Conservation (phyloP, 2,113 vertebrate species). For the Rhinopomastus cyanomelas region DNA sequence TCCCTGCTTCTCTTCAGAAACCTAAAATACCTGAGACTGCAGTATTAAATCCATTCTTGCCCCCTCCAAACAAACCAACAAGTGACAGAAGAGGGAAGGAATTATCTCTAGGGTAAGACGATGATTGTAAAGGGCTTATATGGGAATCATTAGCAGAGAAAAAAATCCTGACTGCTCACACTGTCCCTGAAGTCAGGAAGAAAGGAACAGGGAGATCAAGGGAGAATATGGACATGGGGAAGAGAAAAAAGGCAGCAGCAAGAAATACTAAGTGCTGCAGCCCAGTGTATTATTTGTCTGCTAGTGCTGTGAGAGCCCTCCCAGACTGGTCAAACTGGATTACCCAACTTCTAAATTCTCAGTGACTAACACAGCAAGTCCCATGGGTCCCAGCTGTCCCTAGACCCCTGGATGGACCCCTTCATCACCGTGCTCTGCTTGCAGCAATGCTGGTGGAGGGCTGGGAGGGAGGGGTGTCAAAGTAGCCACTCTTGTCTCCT, state of each 20-base stretch:
- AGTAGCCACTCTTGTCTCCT: neutral
- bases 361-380: neutral
- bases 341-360: neutral
- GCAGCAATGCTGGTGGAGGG: rapidly evolving
- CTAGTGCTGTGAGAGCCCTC: neutral
- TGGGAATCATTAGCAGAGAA: neutral
- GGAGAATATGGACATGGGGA: neutral
- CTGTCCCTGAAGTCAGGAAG: neutral
- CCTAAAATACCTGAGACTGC: neutral
- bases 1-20: conserved; percentile 1
- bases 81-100: neutral
- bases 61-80: conserved; percentile 5
- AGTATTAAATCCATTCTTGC: neutral
- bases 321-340: rapidly evolving
- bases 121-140: neutral
- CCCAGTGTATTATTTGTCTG: neutral
- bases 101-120: neutral
- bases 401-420: neutral
- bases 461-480: neutral
- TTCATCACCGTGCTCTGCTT: rapidly evolving
- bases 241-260: neutral
- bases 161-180: neutral
- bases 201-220: neutral
- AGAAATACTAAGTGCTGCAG: neutral
- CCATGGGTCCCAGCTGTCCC: neutral